Base-by-base conservation (phyloP, 2,888 invertebrate genomes). In the Loripinus fragilis region DNA sequence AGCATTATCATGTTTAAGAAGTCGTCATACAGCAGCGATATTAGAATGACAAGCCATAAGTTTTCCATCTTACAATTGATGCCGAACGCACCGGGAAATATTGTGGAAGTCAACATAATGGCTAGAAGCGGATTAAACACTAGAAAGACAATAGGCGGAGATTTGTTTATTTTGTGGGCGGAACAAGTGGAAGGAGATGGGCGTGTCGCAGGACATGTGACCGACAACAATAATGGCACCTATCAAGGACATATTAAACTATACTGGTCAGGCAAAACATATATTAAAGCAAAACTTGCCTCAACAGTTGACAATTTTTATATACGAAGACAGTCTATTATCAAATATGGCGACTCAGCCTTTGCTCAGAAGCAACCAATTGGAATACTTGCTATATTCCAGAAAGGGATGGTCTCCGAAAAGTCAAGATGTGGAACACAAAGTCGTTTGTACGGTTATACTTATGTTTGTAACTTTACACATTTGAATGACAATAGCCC, bases 291-390 rank as follows among this genome's bases (percentile, higher is more conserved):
- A n/a, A n/a, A n/a, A n/a, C n/a, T n/a, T n/a, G n/a, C n/a, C n/a
- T n/a, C n/a, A n/a, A n/a, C n/a, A n/a, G n/a, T 73, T 41, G 74
- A 71, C 71, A 81, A 76, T 50, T 66, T 71, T 1, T 81, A 78
- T 55, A 41, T 81, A 5, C 66, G 60, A 33, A 38, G 55, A 8
- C 73, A 76, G n/a, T 70, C 81, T n/a, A 20, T 73, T 30, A 41
- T 38, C 8, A 76, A 72, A 25, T 81, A 78, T 28, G 81, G 81
- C n/a, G 78, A 81, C 52, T 33, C 71, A 20, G 81, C 76, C 10
- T 81, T 78, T 64, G 71, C 78, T 0, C 64, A 65, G 60, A 60
- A 71, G 28, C 48, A 50, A 23, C 55, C 67, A 5, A 73, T 74
- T 68, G 76, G 78, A 17, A 81, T 81, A 25, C 55, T 42, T 25